These are phyloP conservation scores for Tympanoctomys barrerae DNA, from an alignment of 2,797 vertebrate species.

Conservation along the genomic window DNA sequence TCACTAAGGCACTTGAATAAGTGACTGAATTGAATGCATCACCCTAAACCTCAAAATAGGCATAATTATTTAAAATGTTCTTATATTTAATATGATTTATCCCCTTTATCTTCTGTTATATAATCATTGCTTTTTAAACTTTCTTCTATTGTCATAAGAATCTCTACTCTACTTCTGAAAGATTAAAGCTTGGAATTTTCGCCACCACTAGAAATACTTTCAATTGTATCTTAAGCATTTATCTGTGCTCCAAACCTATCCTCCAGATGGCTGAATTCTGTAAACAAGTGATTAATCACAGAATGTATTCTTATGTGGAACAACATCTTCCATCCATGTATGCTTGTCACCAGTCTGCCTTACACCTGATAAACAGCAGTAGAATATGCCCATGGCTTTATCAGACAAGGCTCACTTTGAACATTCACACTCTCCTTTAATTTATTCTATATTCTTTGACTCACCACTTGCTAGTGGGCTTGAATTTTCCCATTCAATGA, in stretches of 20 bases:
- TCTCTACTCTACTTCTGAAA: neutral
- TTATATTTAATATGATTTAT: neutral
- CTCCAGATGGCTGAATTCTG: neutral
- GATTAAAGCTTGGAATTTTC: neutral
- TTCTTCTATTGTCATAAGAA: neutral
- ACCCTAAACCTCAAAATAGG: neutral
- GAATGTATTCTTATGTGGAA: neutral
- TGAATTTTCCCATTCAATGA: neutral
- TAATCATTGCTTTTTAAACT: neutral
- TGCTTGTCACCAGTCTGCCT: neutral
- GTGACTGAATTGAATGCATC: neutral
- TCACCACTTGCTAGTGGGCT: neutral
- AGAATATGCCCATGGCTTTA: neutral
- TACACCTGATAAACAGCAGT: neutral
- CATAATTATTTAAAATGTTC: neutral
- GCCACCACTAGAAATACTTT: neutral
- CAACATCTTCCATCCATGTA: neutral
- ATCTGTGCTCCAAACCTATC: accelerated
- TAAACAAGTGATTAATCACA: neutral
- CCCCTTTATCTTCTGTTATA: neutral
- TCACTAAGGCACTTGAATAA: neutral
- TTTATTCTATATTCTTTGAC: neutral
- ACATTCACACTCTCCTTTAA: neutral
- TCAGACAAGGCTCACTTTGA: neutral
- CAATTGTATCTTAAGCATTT: neutral